Percentiles rank a stretch among this genome's conserved stretches.
phyloP scores from a whole-genome alignment of 2,888 invertebrate species.

The Oxytorus armatus region DNA sequence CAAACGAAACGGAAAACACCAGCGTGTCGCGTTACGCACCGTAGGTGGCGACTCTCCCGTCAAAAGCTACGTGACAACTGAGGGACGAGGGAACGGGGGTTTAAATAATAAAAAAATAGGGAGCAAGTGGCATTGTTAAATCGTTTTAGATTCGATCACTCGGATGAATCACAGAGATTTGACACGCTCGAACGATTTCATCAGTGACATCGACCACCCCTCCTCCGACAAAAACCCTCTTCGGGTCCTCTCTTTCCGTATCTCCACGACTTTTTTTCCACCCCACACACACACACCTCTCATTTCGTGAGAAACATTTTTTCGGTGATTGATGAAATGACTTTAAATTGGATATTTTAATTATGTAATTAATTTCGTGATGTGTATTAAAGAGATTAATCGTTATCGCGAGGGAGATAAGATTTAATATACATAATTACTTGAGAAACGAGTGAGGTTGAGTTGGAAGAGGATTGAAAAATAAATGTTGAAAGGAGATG shows the following conservation, averaged over 20 bases:
- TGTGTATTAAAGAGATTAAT: too few relatives aligned
- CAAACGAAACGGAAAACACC: slow-evolving; percentile 75
- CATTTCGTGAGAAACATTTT: slow-evolving; percentile 23
- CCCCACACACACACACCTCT: background rate
- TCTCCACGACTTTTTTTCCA: background rate
- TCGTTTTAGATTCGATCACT: slow-evolving; percentile 74
- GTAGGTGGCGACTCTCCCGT: slow-evolving; percentile 71
- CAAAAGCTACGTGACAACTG: slow-evolving; percentile 74
- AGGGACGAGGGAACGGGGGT: slow-evolving; percentile 8
- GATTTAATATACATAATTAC: too few relatives aligned
- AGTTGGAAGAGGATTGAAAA: background rate
- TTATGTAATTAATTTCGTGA: background rate
- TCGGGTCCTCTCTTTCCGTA: background rate
- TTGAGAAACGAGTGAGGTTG: too few relatives aligned
- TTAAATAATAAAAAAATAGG: slow-evolving; percentile 23
- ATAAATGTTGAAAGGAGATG: slow-evolving; percentile 18
- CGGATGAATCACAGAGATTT: slow-evolving; percentile 75
- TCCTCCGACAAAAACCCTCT: background rate
- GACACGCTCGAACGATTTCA: slow-evolving; percentile 66
- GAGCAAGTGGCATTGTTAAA: slow-evolving; percentile 82
- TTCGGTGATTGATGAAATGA: background rate
- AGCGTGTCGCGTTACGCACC: slow-evolving; percentile 74
- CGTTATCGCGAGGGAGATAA: background rate
- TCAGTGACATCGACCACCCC: slow-evolving; percentile 25
- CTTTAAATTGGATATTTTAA: background rate